Conservation (phyloP, 2,888 invertebrate species). For the Rhorus exstirpatorius region DNA sequence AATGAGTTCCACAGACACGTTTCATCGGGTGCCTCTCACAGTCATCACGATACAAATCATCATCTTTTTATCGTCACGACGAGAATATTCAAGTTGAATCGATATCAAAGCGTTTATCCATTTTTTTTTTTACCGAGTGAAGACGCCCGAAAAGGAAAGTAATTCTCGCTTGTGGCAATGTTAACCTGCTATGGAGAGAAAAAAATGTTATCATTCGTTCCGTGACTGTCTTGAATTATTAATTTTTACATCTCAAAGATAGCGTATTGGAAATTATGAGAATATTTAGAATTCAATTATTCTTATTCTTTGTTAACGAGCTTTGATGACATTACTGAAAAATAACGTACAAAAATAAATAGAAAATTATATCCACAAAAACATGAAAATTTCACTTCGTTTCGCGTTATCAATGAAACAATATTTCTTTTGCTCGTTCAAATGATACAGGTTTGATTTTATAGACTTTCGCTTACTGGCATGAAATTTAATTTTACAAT, state of each 20-base stretch:
- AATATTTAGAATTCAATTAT: no score
- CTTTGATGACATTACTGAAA: not conserved
- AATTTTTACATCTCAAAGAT: no score
- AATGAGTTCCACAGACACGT: not conserved
- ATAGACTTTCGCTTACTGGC: no score
- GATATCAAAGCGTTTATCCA: not conserved
- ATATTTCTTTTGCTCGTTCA: no score
- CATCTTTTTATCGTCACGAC: not conserved
- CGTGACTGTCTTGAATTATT: no score
- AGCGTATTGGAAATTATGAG: no score
- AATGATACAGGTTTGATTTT: no score
- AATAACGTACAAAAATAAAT: not conserved
- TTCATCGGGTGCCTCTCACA: not conserved
- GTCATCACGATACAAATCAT: not conserved
- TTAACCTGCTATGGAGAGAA: not conserved
- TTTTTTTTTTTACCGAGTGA: not conserved
- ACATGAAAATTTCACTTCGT: no score
- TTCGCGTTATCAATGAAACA: no score
- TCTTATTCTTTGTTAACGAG: no score
- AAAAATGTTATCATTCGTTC: not conserved
- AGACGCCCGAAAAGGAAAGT: conserved; percentile 38
- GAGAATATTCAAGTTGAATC: not conserved
- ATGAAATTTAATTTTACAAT: no score
- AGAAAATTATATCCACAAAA: no score
- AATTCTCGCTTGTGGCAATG: not conserved